A percentile compares a stretch with the other conserved stretches of the same genome.
These are phyloP conservation scores for Sterrhoptilus dennistouni DNA, from an alignment of 2,113 vertebrate species.

Conservation along the genomic window DNA sequence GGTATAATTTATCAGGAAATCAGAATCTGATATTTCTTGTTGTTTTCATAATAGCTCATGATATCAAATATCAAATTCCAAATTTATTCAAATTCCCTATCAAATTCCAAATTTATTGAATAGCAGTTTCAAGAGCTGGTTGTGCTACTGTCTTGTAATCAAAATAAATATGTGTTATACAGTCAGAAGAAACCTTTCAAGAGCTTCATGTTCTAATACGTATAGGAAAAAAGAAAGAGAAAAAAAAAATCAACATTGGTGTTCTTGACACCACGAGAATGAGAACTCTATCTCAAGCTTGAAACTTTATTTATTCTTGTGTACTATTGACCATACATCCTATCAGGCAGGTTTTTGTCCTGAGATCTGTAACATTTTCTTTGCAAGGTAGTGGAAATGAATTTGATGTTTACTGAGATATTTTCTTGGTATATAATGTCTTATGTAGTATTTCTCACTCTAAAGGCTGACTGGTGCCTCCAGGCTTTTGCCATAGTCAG, in stretches of 20 bases:
- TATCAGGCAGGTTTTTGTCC: neutral
- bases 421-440: neutral
- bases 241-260: rapidly evolving
- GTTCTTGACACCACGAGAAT: neutral
- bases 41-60: neutral
- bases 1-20: neutral
- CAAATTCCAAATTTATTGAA: neutral
- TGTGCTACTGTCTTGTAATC: neutral
- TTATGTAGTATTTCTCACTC: neutral
- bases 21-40: neutral
- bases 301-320: neutral
- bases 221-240: neutral
- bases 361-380: neutral
- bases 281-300: neutral
- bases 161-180: neutral
- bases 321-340: neutral
- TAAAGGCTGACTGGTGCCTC: neutral
- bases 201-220: neutral
- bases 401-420: neutral
- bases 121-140: neutral
- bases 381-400: neutral
- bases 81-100: too few relatives aligned
- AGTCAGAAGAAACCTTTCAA: neutral
- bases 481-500: neutral
- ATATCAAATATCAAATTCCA: neutral